Evolutionary conservation across 2,797 vertebrate species (phyloP), one percentile per base, ranked within the genome.

Genomic region (Catamblyrhynchus diadema): DNA sequence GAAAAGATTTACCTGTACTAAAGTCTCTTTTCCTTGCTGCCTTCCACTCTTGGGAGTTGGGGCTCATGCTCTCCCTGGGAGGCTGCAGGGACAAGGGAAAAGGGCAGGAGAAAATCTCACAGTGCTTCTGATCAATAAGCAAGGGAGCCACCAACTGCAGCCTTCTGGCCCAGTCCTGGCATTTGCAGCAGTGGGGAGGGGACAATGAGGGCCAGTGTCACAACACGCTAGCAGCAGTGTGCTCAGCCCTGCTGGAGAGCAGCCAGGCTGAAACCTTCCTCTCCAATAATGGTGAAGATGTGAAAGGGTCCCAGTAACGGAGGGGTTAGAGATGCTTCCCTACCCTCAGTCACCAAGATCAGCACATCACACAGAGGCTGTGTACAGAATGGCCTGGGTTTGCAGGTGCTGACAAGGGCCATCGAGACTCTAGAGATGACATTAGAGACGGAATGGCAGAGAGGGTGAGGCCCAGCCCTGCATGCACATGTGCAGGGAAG

Each of bases 401-500:
- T 89, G 85, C 71, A 57, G 61, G 32, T 41, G 28, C 28, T 53
- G 41, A 67, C 1, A 3, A 65, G 25, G 51, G 28, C 64, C 19
- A 45, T 24, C 33, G 71, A 47, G 57, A 27, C 6, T 14, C 51
- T 59, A 16, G 33, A 81, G 67, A 64, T 33, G 21, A 45, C 33
- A 30, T 47, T 61, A 45, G 62, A 56, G 37, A 45, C 10, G 30
- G 23, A 88, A 62, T 62, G 21, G 22, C 56, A 81, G 59, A 62
- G 19, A 57, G 23, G 6, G 23, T 1, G 2, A 59, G 18, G 27
- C 66, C 19, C 60, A 82, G 32, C 41, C 14, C 48, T 4, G 2
- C 2, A 2, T 18, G 17, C n/a, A 35, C 19, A 18, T 0, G 2
- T 0, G 0, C 44, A 28, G 33, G 35, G 56, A 90, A 54, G 21